Evolutionary conservation across 2,113 vertebrate species (phyloP), one percentile per base, ranked within the genome.

Genomic region (Solenodon paradoxus): DNA sequence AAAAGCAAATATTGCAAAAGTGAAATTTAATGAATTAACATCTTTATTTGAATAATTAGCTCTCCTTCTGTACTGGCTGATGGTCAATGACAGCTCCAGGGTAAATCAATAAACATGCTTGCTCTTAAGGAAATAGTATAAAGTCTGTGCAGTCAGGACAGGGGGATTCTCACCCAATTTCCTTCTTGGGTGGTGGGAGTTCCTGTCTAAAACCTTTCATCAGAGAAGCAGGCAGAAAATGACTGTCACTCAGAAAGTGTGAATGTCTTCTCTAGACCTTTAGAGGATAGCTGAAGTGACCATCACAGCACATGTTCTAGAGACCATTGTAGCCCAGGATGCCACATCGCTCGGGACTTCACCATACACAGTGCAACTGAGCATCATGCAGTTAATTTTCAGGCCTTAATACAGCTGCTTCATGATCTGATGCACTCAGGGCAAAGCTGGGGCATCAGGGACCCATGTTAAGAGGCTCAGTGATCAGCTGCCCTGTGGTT

Each of bases 371-470:
- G 4, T 5, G 3, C 16, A 19, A 9, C 2, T 88, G 15, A 5
- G 3, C 2, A 20, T 0, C 2, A 6, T 4, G 1, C 9, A 10
- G 11, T 19, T 20, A 45, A 28, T 4, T 13, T 6, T 35, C 19
- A 35, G 16, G 19, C 19, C 0, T 38, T 22, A 19, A 20, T 12
- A 1, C 2, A 26, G 7, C 7, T 47, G 4, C 0, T 47, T 28
- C 49, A 7, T 6, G 6, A 0, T 19, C 26, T 9, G 38, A 32
- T 35, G 32, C n/a, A 9, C 13, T 26, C 16, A 1, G 13, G 24
- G n/a, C n/a, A n/a, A n/a, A n/a, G 1, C 15, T 1, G 11, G 0
- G 8, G 5, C 20, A 9, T 4, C 7, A 17, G 22, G 4, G 2
- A 38, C 32, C 51, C 17, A 4, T 4, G 4, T 30, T 7, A 5